A percentile compares a stretch with the other conserved stretches of the same genome.
Conservation (phyloP, 2,797 vertebrate species). For the Arnoldichthys spilopterus region DNA sequence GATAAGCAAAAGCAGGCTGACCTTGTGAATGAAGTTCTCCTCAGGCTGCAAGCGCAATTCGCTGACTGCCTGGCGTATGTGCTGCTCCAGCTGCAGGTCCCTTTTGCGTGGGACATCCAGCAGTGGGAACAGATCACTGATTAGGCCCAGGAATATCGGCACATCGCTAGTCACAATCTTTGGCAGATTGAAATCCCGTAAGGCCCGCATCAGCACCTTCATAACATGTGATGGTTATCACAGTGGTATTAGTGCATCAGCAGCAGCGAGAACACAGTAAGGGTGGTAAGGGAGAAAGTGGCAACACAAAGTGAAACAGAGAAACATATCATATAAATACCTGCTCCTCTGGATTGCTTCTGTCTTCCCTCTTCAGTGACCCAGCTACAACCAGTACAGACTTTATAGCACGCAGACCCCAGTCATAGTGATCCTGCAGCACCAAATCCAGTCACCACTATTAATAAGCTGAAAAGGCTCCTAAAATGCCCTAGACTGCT, state of each 20-base stretch:
- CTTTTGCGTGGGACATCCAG: conserved; percentile 82
- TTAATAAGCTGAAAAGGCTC: background rate
- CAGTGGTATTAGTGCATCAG: background rate
- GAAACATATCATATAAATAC: conserved; percentile 58
- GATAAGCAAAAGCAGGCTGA: conserved; percentile 37
- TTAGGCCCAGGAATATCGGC: conserved; percentile 82
- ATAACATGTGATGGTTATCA: background rate
- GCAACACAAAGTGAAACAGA: background rate
- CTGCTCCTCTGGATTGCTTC: conserved; percentile 81
- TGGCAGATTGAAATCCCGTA: conserved; percentile 89
- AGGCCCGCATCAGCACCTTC: conserved; percentile 81
- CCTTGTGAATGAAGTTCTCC: conserved; percentile 91
- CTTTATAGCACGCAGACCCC: conserved; percentile 82
- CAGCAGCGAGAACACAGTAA: background rate
- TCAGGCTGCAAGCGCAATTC: conserved; percentile 83
- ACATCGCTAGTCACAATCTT: conserved; percentile 83
- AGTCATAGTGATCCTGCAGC: conserved; percentile 79
- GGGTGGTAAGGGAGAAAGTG: background rate
- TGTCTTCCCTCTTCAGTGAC: conserved; percentile 79
- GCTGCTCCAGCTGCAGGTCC: conserved; percentile 82
- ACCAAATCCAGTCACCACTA: background rate
- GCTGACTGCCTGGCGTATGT: conserved; percentile 78
- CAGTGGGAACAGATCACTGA: conserved; percentile 82
- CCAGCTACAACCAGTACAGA: conserved; percentile 81
- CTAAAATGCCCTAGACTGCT: background rate